These are phyloP conservation scores for Meloe dianella DNA, from an alignment of 2,888 invertebrate species.

Conservation along the genomic window DNA sequence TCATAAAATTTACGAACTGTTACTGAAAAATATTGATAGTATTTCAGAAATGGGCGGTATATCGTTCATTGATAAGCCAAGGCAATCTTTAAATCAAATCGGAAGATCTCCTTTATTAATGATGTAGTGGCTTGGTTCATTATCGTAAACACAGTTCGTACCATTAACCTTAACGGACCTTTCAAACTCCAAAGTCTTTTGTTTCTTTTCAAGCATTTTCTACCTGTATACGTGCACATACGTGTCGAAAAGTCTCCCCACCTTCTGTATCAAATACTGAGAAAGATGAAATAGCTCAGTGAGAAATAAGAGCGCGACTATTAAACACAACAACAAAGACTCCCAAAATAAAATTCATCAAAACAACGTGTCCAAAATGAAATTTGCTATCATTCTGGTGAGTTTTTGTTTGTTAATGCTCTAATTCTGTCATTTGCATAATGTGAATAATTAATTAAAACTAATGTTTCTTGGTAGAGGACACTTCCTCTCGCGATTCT, in stretches of 20 bases:
- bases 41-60: no score
- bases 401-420: constrained; percentile 21
- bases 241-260: constrained; percentile 11
- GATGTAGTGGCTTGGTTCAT: not conserved
- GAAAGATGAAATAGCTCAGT: constrained; percentile 42
- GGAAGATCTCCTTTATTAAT: not conserved
- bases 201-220: constrained; percentile 35
- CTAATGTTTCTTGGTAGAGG: not conserved
- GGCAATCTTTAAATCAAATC: no score
- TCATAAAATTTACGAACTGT: not conserved
- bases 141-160: constrained; percentile 16
- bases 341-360: not conserved
- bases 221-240: constrained; percentile 36
- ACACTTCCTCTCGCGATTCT: not conserved
- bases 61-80: no score
- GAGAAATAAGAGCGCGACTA: constrained; percentile 34
- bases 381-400: constrained; percentile 40
- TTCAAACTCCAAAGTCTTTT: constrained; percentile 32
- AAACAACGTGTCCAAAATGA: constrained; percentile 29
- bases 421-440: no score
- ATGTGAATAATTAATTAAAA: no score
- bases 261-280: constrained; percentile 21
- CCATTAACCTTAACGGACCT: constrained; percentile 29
- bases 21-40: not conserved
- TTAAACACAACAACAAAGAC: constrained; percentile 18